Percentiles rank a stretch among this genome's conserved stretches.
phyloP scores from a whole-genome alignment of 2,888 invertebrate species.

The Stenotaenia linearis region DNA sequence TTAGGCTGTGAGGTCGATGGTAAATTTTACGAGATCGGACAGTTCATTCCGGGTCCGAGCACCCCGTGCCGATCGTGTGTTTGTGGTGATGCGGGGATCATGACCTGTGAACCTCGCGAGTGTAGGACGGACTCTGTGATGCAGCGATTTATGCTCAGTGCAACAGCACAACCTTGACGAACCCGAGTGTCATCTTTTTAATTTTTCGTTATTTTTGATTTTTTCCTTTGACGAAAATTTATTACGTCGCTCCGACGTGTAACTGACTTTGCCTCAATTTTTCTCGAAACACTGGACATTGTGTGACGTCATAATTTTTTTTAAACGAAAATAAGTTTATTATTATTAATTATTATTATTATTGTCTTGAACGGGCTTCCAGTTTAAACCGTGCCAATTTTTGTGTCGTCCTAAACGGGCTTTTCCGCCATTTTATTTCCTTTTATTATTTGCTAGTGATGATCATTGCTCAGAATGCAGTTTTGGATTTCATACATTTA shows the following conservation, averaged over 20 bases:
- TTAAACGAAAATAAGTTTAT: background rate
- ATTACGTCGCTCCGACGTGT: too few relatives aligned
- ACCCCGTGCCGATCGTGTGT: constrained; percentile 84
- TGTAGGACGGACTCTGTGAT: constrained; percentile 73
- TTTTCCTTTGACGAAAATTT: too few relatives aligned
- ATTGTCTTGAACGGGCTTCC: background rate
- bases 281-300: background rate
- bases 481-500: background rate
- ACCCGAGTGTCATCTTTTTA: too few relatives aligned
- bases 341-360: background rate
- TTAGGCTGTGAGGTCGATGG: constrained; percentile 74
- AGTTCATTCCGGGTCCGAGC: constrained; percentile 75
- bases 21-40: constrained; percentile 76
- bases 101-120: constrained; percentile 87
- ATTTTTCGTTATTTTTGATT: too few relatives aligned
- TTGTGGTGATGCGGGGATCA: constrained; percentile 86
- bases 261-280: background rate
- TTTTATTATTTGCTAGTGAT: background rate
- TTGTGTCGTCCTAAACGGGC: background rate
- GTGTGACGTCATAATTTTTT: background rate
- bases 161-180: background rate
- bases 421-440: background rate
- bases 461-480: constrained; percentile 3
- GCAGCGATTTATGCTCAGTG: background rate
- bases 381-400: constrained; percentile 9